phyloP scores from a whole-genome alignment of 2,113 vertebrate species.

The Leucosticte australis region DNA sequence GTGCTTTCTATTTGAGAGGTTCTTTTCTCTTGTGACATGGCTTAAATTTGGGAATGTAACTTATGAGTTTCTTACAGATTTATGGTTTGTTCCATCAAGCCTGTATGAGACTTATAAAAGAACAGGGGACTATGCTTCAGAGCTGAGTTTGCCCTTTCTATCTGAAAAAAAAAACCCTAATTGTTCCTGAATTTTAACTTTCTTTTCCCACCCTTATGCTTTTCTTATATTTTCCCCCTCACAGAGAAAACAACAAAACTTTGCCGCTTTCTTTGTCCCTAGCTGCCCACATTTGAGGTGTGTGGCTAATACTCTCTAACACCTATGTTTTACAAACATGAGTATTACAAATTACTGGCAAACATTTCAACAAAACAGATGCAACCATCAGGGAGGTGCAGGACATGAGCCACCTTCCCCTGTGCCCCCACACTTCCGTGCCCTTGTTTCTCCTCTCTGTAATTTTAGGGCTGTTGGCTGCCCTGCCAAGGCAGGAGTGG shows the following conservation, averaged over 20 bases:
- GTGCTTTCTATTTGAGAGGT: background rate
- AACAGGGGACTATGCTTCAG: background rate
- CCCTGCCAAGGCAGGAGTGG: accelerated
- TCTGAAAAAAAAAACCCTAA: background rate
- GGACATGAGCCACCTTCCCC: background rate
- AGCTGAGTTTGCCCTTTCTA: background rate
- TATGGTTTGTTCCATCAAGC: background rate
- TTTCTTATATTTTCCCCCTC: background rate
- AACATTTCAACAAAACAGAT: background rate
- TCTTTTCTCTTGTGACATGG: background rate
- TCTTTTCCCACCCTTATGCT: background rate
- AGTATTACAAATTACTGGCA: background rate
- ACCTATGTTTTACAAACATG: background rate
- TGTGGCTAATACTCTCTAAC: background rate
- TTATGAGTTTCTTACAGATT: background rate
- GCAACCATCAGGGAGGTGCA: background rate
- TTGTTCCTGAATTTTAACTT: background rate
- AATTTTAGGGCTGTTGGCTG: background rate
- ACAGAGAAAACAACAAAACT: background rate
- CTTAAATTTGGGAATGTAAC: background rate
- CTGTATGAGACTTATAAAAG: background rate
- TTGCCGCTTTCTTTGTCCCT: background rate
- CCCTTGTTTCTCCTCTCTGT: background rate
- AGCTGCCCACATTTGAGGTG: background rate
- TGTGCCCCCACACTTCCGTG: background rate